Evolutionary conservation across 2,113 vertebrate species (phyloP), one percentile per base, ranked within the genome.

Genomic region (Aramus guarauna): DNA sequence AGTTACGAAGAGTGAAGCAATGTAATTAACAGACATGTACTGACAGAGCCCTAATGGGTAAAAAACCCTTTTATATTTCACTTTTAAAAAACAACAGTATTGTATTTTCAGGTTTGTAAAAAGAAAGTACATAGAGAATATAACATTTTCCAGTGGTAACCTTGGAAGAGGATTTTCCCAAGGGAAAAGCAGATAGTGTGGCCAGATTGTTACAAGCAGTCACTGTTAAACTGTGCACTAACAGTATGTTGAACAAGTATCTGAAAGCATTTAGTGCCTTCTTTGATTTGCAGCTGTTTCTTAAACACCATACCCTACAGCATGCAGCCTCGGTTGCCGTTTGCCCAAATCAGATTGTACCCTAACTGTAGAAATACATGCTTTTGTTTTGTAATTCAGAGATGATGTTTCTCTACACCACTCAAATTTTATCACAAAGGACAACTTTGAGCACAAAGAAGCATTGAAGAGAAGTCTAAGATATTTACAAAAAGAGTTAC

Each of bases 21-120:
- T 11, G 26, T 7, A 21, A 58, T 8, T 0, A 0, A 47, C 23
- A 72, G 36, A 23, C 21, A 6, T 2, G 11, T 23, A 48, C 3
- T 37, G 12, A 74, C 17, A 71, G 27, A 90, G 64, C 27, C 16
- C 27, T 58, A 76, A 58, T 1, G 18, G 20, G 32, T 37, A 85
- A 47, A 77, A 73, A 56, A 11, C 9, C 2, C 37, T 63, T 77
- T 47, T 15, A 5, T 15, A 47, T 47, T 64, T 48, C 41, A 59
- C 23, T 84, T 67, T 20, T 6, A 9, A 63, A 60, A 85, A 52
- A 3, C 20, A 74, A n/a, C 10, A 58, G 3, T 48, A 11, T 37
- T 59, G 9, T 5, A 47, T 34, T 87, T 87, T 23, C 37, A 81
- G 4, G 24, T 50, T 87, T 78, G 43, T 37, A 71, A 32, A 50